These are phyloP conservation scores for Pterocles gutturalis DNA, from an alignment of 2,113 vertebrate species.

Conservation along the genomic window DNA sequence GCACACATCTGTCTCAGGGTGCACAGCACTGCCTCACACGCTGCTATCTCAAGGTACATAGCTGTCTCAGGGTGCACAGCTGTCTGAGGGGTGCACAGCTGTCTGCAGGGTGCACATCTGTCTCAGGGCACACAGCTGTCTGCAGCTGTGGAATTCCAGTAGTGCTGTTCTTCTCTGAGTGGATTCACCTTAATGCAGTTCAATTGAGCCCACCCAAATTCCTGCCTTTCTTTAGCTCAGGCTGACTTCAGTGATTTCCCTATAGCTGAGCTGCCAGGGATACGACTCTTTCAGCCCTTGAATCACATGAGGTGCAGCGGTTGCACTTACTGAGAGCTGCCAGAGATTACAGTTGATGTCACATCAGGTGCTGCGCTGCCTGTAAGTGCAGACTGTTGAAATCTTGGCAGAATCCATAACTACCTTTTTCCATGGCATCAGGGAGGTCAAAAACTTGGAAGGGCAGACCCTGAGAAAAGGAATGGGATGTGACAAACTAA, in stretches of 20 bases:
- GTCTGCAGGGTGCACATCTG: background rate
- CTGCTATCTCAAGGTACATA: background rate
- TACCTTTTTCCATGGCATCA: background rate
- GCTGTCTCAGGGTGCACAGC: background rate
- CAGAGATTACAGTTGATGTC: background rate
- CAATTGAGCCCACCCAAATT: background rate
- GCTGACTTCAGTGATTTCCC: background rate
- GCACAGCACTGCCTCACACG: background rate
- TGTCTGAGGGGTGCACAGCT: background rate
- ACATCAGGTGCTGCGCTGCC: background rate
- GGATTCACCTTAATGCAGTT: background rate
- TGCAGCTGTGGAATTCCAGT: background rate
- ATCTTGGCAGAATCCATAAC: background rate
- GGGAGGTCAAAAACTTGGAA: background rate
- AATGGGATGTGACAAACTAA: background rate
- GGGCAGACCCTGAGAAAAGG: background rate
- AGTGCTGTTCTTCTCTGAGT: background rate
- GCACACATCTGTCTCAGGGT: background rate
- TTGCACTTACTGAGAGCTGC: fast-evolving
- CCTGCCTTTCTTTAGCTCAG: background rate
- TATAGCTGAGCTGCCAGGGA: background rate
- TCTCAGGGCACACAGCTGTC: background rate
- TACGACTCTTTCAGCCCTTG: background rate
- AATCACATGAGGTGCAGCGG: background rate
- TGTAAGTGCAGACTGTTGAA: background rate